Conservation (phyloP, 2,113 vertebrate species). For the Stigmatopora argus region DNA sequence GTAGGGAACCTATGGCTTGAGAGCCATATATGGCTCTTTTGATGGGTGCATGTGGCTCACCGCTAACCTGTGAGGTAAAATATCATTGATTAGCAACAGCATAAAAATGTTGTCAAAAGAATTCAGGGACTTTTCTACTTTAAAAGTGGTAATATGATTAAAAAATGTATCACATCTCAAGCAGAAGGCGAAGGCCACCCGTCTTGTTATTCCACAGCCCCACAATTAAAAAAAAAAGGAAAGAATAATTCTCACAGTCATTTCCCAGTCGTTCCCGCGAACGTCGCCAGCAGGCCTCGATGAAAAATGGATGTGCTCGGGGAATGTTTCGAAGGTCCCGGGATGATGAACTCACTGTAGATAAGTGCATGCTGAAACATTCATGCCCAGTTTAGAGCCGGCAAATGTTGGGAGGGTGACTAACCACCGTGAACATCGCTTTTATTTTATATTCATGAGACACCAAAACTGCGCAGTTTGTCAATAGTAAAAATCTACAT, state of each 20-base stretch:
- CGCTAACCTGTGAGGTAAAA: too few relatives aligned
- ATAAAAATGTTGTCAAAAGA: too few relatives aligned
- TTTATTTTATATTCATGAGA: constrained; percentile 47
- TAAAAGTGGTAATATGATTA: too few relatives aligned
- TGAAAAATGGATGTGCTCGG: constrained; percentile 58
- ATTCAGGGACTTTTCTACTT: too few relatives aligned
- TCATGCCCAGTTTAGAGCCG: constrained; percentile 59
- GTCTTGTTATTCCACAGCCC: constrained; percentile 15
- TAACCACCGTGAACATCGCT: constrained; percentile 46
- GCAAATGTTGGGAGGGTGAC: constrained; percentile 41
- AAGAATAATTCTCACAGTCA: constrained; percentile 35
- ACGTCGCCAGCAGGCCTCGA: constrained; percentile 32
- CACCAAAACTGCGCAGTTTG: not conserved
- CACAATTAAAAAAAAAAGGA: not conserved
- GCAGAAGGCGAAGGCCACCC: not conserved
- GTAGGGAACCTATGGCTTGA: too few relatives aligned
- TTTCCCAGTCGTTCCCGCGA: constrained; percentile 32
- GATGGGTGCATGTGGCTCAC: too few relatives aligned
- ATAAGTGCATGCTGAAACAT: constrained; percentile 64
- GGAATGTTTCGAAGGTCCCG: constrained; percentile 40
- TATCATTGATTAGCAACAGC: too few relatives aligned
- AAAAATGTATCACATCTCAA: too few relatives aligned
- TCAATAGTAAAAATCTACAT: not conserved
- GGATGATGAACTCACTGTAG: constrained; percentile 57
- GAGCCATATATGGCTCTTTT: too few relatives aligned